phyloP scores from a whole-genome alignment of 2,113 vertebrate species.

The Serinus canaria region DNA sequence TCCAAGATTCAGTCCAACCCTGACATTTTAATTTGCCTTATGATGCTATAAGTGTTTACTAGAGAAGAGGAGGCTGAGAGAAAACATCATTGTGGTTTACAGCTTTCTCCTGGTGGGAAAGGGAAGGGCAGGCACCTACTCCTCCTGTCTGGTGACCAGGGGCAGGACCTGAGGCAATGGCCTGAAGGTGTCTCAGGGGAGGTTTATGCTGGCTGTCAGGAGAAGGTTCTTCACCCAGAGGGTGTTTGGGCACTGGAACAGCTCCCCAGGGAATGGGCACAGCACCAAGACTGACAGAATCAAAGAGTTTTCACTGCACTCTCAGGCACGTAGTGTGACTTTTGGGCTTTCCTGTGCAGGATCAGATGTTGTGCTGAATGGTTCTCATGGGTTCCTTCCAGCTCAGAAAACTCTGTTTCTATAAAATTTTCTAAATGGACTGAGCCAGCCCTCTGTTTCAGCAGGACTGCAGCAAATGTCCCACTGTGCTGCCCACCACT shows the following conservation, averaged over 20 bases:
- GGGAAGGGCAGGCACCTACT: rapidly evolving
- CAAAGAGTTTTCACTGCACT: not conserved
- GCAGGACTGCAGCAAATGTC: not conserved
- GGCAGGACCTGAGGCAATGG: rapidly evolving
- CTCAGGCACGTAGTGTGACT: not conserved
- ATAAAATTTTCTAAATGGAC: not conserved
- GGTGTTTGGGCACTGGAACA: not conserved
- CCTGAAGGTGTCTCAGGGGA: not conserved
- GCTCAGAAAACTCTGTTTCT: not conserved
- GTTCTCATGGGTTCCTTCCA: not conserved
- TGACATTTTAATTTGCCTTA: not conserved
- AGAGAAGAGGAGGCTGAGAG: not conserved
- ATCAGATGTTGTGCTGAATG: too few relatives aligned
- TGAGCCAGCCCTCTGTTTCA: not conserved
- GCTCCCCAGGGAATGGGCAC: not conserved
- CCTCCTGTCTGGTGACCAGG: not conserved
- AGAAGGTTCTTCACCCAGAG: too few relatives aligned
- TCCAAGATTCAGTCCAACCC: not conserved
- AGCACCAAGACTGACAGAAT: not conserved
- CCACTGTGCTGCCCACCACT: not conserved
- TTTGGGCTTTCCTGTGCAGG: too few relatives aligned
- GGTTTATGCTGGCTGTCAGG: rapidly evolving
- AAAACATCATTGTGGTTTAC: not conserved
- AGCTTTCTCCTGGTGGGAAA: not conserved
- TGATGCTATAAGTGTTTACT: not conserved